A percentile compares a stretch with the other conserved stretches of the same genome.
Conservation (phyloP, 2,113 vertebrate species). For the Struthio camelus region DNA sequence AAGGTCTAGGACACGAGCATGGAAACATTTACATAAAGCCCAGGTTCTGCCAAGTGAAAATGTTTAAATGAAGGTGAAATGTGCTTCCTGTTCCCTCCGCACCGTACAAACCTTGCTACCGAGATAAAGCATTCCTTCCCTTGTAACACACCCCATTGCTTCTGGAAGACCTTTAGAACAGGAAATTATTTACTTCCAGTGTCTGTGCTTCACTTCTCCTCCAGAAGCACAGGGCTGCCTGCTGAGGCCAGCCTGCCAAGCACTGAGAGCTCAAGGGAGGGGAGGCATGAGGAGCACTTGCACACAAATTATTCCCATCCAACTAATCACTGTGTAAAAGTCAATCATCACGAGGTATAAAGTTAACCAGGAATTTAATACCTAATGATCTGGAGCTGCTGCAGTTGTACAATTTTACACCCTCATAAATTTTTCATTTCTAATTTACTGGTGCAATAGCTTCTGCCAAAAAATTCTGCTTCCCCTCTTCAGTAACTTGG, state of each 20-base stretch:
- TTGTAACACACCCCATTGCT: fast-evolving
- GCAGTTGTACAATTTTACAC: background rate
- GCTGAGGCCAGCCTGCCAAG: background rate
- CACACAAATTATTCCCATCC: background rate
- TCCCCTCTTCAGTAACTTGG: background rate
- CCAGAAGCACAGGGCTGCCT: background rate
- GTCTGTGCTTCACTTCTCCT: fast-evolving
- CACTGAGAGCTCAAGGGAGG: background rate
- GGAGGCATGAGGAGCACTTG: background rate
- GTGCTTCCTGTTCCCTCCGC: background rate
- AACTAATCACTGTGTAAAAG: background rate
- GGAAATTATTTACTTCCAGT: background rate
- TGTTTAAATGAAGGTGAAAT: background rate
- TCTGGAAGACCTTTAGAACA: background rate
- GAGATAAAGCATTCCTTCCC: background rate
- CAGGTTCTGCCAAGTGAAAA: background rate
- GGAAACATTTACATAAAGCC: background rate
- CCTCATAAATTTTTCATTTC: background rate
- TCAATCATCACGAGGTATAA: background rate
- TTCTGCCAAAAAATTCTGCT: background rate
- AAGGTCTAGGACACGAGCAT: fast-evolving
- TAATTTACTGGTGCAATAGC: background rate
- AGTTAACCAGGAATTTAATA: background rate
- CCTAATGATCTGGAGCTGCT: background rate
- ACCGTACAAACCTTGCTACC: background rate